Conservation (phyloP, 2,797 vertebrate species). For the Megaceryle alcyon region DNA sequence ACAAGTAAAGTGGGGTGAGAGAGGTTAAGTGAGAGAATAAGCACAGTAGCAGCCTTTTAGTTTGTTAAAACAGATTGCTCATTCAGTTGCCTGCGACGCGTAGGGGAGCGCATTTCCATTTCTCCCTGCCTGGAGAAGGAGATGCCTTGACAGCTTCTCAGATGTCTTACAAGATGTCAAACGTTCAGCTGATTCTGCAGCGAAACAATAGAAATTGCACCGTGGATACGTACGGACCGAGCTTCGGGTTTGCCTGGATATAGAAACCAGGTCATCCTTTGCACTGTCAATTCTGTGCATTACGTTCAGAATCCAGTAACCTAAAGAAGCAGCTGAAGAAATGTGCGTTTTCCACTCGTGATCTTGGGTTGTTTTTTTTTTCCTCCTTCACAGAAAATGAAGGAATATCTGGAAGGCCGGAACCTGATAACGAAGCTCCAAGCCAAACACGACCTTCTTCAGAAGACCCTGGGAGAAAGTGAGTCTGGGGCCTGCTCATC, state of each 20-base stretch:
- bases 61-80: slow-evolving; percentile 32
- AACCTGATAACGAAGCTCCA: slow-evolving; percentile 98
- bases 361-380: background rate
- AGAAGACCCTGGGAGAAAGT: slow-evolving; percentile 98
- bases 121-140: background rate
- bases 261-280: rapidly evolving
- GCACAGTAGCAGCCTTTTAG: slow-evolving; percentile 6
- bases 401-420: slow-evolving; percentile 97
- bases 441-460: slow-evolving; percentile 95
- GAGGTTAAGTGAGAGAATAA: slow-evolving; percentile 39
- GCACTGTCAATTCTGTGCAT: rapidly evolving
- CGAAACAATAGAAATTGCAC: background rate
- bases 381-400: slow-evolving; percentile 88
- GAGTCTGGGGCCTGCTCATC: slow-evolving; percentile 70
- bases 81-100: background rate
- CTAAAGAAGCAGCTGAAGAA: background rate
- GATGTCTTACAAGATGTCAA: background rate
- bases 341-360: rapidly evolving
- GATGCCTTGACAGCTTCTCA: background rate
- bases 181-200: background rate
- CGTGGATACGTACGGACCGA: rapidly evolving
- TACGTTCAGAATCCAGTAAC: background rate
- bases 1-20: slow-evolving; percentile 21
- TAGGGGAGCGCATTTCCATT: background rate
- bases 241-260: background rate